These are phyloP conservation scores for Tympanuchus pallidicinctus DNA, from an alignment of 2,113 vertebrate species.

Conservation along the genomic window DNA sequence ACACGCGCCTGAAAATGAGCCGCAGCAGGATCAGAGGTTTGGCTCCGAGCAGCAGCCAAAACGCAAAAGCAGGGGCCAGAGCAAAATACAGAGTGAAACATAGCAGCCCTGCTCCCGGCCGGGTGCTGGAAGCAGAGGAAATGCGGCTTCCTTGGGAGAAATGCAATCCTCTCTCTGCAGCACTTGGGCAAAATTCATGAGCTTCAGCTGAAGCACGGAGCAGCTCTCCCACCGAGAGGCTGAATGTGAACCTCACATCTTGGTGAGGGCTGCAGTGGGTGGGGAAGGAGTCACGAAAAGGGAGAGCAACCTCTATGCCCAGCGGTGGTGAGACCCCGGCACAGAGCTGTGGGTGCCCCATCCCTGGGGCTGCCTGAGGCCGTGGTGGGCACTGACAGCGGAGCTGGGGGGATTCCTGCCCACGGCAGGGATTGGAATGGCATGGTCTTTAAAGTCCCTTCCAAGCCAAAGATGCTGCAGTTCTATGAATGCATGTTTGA, in stretches of 20 bases:
- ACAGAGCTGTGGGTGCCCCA: no score
- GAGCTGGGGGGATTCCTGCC: background rate
- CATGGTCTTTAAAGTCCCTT: background rate
- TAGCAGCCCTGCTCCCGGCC: background rate
- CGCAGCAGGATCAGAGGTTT: constrained; percentile 54
- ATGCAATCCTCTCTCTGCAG: constrained; percentile 17
- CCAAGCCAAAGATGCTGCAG: background rate
- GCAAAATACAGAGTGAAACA: background rate
- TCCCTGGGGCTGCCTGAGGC: no score
- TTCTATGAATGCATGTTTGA: background rate
- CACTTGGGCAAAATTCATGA: background rate
- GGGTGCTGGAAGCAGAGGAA: constrained; percentile 7
- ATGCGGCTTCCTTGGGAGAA: constrained; percentile 50
- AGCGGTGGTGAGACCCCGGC: no score
- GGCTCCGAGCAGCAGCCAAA: constrained; percentile 25
- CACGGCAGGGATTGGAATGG: no score
- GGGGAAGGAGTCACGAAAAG: background rate
- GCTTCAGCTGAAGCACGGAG: background rate
- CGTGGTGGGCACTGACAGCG: background rate
- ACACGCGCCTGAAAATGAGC: constrained; percentile 57
- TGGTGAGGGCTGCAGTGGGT: background rate
- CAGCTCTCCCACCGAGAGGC: background rate
- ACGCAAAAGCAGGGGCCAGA: background rate
- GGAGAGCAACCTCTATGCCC: no score
- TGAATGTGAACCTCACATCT: rapidly evolving